A percentile compares a stretch with the other conserved stretches of the same genome.
Evolutionary conservation across 2,888 invertebrate species (phyloP).

Genomic region (Erebia epiphron): DNA sequence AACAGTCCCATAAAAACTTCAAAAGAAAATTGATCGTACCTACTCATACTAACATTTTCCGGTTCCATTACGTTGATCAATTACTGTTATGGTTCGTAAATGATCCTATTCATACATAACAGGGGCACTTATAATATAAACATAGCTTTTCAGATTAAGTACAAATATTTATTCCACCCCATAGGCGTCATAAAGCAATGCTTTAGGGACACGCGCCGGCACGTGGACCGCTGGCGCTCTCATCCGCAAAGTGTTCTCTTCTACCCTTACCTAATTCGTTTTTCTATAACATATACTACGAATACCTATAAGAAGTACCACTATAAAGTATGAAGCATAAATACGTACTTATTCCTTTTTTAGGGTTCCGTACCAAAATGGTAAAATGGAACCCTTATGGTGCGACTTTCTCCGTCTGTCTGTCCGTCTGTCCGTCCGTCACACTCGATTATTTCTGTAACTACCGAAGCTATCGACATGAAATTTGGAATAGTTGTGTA

Average conservation of each 20-base stretch:
- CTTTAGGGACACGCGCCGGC: slow-evolving; percentile 60
- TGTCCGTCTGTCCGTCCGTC: too few species aligned
- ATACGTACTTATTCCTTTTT: too few species aligned
- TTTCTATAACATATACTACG: slow-evolving; percentile 17
- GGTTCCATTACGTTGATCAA: slow-evolving; percentile 37
- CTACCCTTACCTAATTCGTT: slow-evolving; percentile 29
- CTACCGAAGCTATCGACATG: too few species aligned
- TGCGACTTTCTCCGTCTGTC: too few species aligned
- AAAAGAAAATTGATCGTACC: slow-evolving; percentile 32
- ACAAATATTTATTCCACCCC: slow-evolving; percentile 66
- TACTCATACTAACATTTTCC: slow-evolving; percentile 34
- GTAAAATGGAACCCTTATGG: too few species aligned
- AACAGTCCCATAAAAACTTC: slow-evolving; percentile 17
- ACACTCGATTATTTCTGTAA: too few species aligned
- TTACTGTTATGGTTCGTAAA: slow-evolving; percentile 41
- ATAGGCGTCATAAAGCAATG: slow-evolving; percentile 46
- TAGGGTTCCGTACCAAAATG: too few species aligned
- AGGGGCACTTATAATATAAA: slow-evolving; percentile 55
- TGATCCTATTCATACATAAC: slow-evolving; percentile 51
- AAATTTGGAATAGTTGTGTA: too few species aligned
- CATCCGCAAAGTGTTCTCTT: slow-evolving; percentile 42
- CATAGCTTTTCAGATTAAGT: slow-evolving; percentile 56
- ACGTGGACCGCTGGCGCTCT: slow-evolving; percentile 53
- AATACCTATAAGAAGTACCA: too few species aligned
- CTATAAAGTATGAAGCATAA: too few species aligned